Base-by-base conservation (phyloP, 2,888 invertebrate species). In the Philereme transversata region DNA sequence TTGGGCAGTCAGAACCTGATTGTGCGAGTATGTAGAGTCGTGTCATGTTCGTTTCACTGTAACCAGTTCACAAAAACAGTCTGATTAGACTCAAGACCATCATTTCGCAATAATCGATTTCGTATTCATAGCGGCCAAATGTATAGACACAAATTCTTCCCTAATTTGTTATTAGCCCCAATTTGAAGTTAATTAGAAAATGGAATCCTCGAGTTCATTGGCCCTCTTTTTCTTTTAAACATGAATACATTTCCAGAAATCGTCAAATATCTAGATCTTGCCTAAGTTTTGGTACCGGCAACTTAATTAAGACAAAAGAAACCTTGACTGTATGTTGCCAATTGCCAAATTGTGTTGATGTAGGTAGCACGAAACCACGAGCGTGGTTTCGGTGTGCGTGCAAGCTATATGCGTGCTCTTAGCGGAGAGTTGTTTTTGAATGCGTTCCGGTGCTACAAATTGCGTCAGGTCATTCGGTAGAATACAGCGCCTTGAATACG, bases 1-100 rank as follows among this genome's bases (percentile, higher is more conserved):
- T 88, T 87, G 87, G 87, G 83, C 87, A 87, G 79, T 84, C 86
- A 82, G 83, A 86, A 87, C 87, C 84, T 83, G 86, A 83, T 82
- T 83, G 77, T 85, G 77, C 69, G 76, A 76, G 76, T 77, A 76
- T 80, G 78, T 77, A 72, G 66, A 72, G 62, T 67, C 64, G 63
- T 61, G 56, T 70, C 69, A 68, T 68, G 66, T 68, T 70, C 69
- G 67, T 68, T 69, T 68, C 70, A 74, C 65, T 68, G 65, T 69
- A 70, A 72, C 72, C 74, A 68, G 67, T 71, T 59, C 54, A 63
- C 59, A 63, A 55, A 47, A 62, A 62, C 58, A 60, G n/a, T 41
- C 63, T 57, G 47, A 54, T 64, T 65, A 62, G 55, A 61, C 50
- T 51, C 54, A 56, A 57, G 55, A 53, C 54, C 48, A 57, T 56